phyloP scores from a whole-genome alignment of 2,888 invertebrate species.

The Lumbricus terrestris region DNA sequence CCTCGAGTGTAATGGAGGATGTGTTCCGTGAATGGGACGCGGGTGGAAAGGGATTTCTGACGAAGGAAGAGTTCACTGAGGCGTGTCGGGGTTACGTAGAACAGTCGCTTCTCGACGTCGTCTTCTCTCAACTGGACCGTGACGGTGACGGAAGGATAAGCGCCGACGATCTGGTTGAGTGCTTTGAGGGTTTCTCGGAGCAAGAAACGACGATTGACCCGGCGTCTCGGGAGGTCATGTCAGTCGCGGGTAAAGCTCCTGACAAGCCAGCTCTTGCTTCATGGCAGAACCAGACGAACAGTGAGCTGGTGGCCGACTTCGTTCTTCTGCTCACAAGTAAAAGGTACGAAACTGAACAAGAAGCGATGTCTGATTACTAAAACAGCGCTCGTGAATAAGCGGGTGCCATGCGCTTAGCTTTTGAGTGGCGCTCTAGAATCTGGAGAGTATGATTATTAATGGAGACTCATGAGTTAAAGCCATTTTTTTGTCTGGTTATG shows the following conservation, averaged over 20 bases:
- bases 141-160: slow-evolving; percentile 63
- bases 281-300: neutral
- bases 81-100: neutral
- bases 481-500: neutral
- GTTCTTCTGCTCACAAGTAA: neutral
- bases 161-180: slow-evolving; percentile 58
- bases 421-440: too few relatives aligned
- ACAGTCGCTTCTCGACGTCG: slow-evolving; percentile 54
- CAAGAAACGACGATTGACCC: neutral
- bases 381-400: too few relatives aligned
- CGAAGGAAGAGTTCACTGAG: neutral
- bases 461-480: neutral
- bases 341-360: neutral
- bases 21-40: neutral
- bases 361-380: neutral
- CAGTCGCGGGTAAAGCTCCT: neutral
- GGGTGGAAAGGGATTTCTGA: neutral
- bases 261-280: neutral
- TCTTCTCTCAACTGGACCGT: slow-evolving; percentile 63
- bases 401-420: too few relatives aligned
- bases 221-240: neutral
- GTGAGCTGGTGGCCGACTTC: neutral
- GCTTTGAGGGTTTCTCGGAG: slow-evolving; percentile 60
- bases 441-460: too few relatives aligned
- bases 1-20: slow-evolving; percentile 3